Evolutionary conservation across 2,888 invertebrate genomes (phyloP).

Genomic region (Aricia artaxerxes): DNA sequence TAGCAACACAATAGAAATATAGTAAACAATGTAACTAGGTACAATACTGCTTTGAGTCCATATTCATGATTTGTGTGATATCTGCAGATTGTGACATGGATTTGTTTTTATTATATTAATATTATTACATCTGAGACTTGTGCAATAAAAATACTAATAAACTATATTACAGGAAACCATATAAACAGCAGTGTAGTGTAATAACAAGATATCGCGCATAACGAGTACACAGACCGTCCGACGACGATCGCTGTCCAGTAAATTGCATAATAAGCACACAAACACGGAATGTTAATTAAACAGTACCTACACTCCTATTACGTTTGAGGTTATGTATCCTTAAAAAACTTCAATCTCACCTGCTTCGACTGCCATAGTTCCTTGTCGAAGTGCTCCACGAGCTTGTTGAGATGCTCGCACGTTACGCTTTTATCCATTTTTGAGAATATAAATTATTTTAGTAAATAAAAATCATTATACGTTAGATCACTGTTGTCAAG

Average conservation of each 20-base stretch:
- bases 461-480: constrained; percentile 57
- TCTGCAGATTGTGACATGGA: neutral
- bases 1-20: constrained; percentile 1
- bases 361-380: constrained; percentile 73
- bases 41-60: neutral
- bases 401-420: constrained; percentile 74
- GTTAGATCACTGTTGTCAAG: constrained; percentile 58
- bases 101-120: neutral
- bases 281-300: constrained; percentile 63
- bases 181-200: constrained; percentile 13
- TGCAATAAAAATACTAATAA: neutral
- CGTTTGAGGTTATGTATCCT: constrained; percentile 66
- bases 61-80: neutral
- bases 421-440: constrained; percentile 74
- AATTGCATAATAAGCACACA: constrained; percentile 63
- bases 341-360: constrained; percentile 53
- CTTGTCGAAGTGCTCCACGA: constrained; percentile 63
- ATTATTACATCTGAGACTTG: neutral
- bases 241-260: constrained; percentile 35
- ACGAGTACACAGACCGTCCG: constrained; percentile 29
- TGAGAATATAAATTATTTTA: constrained; percentile 49
- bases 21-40: neutral
- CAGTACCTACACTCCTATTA: constrained; percentile 49
- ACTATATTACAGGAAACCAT: neutral
- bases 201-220: constrained; percentile 19